These are phyloP conservation scores for Anser brachyrhynchus DNA, from an alignment of 2,113 vertebrate species.

Conservation along the genomic window DNA sequence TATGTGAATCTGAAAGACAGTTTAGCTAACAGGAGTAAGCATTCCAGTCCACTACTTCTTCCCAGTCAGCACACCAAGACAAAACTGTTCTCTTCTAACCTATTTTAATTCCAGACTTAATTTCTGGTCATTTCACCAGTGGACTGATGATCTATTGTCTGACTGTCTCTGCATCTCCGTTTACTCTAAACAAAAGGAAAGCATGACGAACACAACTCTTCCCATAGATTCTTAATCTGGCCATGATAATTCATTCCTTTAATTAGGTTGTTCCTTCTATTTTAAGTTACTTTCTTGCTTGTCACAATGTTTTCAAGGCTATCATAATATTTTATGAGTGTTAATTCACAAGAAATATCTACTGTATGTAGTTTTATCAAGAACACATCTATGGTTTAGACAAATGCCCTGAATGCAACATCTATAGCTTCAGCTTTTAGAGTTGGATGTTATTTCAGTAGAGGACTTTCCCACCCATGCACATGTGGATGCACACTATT, in stretches of 20 bases:
- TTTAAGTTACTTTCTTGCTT: background rate
- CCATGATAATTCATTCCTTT: background rate
- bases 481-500: fast-evolving
- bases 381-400: background rate
- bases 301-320: slow-evolving; percentile 17
- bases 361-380: background rate
- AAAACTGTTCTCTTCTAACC: background rate
- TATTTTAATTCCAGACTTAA: background rate
- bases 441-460: background rate
- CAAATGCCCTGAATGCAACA: background rate
- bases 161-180: background rate
- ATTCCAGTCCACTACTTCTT: fast-evolving
- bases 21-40: background rate
- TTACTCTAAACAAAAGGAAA: background rate
- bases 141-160: background rate
- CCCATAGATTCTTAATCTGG: background rate
- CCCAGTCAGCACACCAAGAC: background rate
- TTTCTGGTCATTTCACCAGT: background rate
- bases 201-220: background rate
- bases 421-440: background rate
- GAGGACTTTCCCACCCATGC: fast-evolving
- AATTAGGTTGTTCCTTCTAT: background rate
- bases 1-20: background rate
- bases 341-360: background rate
- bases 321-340: slow-evolving; percentile 42